These are phyloP conservation scores for Phymatocera aterrima DNA, from an alignment of 2,888 invertebrate genomes.

Conservation along the genomic window DNA sequence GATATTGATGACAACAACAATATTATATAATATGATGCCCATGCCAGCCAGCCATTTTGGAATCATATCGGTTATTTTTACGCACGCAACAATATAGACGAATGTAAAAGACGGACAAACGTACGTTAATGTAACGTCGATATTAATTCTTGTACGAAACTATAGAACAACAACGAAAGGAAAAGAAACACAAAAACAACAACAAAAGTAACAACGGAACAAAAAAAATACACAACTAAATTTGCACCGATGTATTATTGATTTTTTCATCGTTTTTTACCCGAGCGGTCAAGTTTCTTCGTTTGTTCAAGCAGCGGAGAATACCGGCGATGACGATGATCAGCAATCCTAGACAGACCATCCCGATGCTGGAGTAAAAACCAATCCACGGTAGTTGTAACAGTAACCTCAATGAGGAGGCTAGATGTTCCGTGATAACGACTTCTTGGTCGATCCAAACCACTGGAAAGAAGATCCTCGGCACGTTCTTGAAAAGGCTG, in stretches of 20 bases:
- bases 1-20: slow-evolving; percentile 1
- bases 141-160: no score
- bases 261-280: slow-evolving; percentile 20
- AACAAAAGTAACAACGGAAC: no score
- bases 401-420: slow-evolving; percentile 77
- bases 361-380: slow-evolving; percentile 75
- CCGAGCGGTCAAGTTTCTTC: background rate
- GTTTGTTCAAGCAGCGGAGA: slow-evolving; percentile 58
- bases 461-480: slow-evolving; percentile 83
- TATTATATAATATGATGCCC: no score
- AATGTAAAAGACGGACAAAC: no score
- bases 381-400: slow-evolving; percentile 77
- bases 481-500: slow-evolving; percentile 83
- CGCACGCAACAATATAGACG: no score
- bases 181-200: no score
- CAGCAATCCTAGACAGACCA: slow-evolving; percentile 72
- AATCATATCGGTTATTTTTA: no score
- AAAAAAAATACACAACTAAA: slow-evolving; percentile 47
- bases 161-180: no score
- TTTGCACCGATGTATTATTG: background rate
- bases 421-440: slow-evolving; percentile 77
- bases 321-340: slow-evolving; percentile 58
- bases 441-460: slow-evolving; percentile 88
- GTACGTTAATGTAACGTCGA: no score
- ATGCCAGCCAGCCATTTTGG: no score